Percentiles rank a stretch among this genome's conserved stretches.
These are phyloP conservation scores for Epinotia brunnichana DNA, from an alignment of 2,888 invertebrate genomes.

Conservation along the genomic window DNA sequence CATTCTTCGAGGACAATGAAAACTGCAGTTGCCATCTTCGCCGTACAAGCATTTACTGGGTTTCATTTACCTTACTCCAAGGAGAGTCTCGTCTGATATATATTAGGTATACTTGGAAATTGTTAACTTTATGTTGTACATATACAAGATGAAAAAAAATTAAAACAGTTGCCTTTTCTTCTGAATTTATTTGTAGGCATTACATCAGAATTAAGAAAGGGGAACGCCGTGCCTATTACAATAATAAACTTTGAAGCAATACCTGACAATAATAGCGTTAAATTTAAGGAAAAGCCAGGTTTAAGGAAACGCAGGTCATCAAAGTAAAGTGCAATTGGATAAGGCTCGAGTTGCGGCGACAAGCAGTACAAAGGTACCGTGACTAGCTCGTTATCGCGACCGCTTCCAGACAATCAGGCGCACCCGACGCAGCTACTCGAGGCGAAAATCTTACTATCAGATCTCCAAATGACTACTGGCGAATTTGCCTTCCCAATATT, in stretches of 20 bases:
- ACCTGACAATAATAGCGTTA: constrained; percentile 28
- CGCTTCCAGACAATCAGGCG: constrained; percentile 53
- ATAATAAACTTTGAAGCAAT: constrained; percentile 25
- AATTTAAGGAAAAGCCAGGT: constrained; percentile 20
- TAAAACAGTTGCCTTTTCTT: not conserved
- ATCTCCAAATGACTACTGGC: constrained; percentile 28
- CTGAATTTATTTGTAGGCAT: not conserved
- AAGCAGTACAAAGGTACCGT: constrained; percentile 54
- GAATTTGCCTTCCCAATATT: constrained; percentile 15
- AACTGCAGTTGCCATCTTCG: constrained; percentile 63
- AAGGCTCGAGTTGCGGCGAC: constrained; percentile 51
- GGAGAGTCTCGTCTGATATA: not conserved
- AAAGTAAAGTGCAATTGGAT: constrained; percentile 53
- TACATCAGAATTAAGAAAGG: not conserved
- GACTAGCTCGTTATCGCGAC: constrained; percentile 63
- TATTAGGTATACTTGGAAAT: not conserved
- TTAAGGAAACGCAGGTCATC: constrained; percentile 44
- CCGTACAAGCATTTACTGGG: constrained; percentile 45
- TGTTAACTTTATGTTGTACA: no score
- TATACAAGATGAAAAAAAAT: no score
- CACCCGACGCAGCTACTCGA: constrained; percentile 44
- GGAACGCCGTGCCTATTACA: not conserved
- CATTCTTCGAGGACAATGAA: constrained; percentile 74
- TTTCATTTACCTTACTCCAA: constrained; percentile 11
- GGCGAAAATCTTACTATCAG: constrained; percentile 53